Evolutionary conservation across 2,113 vertebrate species (phyloP), one percentile per base, ranked within the genome.

Genomic region (mouse (Mus musculus)): DNA sequence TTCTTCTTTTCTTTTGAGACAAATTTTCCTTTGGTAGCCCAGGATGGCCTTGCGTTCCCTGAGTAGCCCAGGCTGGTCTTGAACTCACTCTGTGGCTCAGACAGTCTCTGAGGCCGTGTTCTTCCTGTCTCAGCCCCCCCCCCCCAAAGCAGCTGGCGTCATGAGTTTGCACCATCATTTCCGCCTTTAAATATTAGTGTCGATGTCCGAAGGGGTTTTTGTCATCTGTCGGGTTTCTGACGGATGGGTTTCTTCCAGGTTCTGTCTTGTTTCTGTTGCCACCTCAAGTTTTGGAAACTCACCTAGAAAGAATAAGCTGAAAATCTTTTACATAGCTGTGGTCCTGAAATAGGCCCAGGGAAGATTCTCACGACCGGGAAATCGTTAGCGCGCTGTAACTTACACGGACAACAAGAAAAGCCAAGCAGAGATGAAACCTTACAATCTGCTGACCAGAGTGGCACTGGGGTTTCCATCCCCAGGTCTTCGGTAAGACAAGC

Each of bases 401-500:
- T 92, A 39, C 81, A 76, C 67, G 46, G 78, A 56, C 52, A 84
- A 88, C 81, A 75, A 91, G n/a, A 85, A 96, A 97, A 97, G 76
- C 30, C 69, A 84, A 80, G 59, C 49, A 86, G 88, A 82, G 95
- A 39, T 39, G 59, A 67, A 88, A 93, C 81, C 90, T 98, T 94
- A 97, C 76, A 93, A 69, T 88, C 90, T 96, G 72, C 42, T 39
- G 84, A 81, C 81, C 11, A 0, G 81, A 80, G 85, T 69, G 87
- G 76, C 36, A 3, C 39, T 61, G 75, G 82, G 6, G 2, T 39
- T 65, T 88, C 85, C 93, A 90, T 19, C 56, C 77, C 42, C 86
- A 89, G 91, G 95, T 95, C 95, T 91, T 97, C 61, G 30, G 52
- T 93, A 97, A 93, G 98, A 98, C 89, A 93, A 98, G 96, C 90